Conservation (phyloP, 2,113 vertebrate species). For the Eptesicus fuscus region DNA sequence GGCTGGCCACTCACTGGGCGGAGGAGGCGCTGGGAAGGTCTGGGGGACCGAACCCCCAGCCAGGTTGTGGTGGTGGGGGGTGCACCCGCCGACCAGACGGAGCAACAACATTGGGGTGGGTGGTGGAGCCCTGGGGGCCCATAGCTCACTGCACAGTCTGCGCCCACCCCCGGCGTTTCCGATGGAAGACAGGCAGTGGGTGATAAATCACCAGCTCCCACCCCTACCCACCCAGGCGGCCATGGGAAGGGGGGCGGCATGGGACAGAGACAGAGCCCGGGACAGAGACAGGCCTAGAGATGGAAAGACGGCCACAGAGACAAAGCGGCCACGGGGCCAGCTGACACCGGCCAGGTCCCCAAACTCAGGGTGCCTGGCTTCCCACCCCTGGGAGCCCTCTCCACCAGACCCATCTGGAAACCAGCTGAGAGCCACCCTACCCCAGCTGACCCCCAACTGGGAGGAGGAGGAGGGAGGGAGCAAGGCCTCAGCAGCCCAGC, state of each 20-base stretch:
- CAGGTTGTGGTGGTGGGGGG: background rate
- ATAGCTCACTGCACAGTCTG: conserved; percentile 68
- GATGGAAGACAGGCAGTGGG: conserved; percentile 64
- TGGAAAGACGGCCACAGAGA: background rate
- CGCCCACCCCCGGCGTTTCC: conserved; percentile 68
- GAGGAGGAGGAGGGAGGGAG: background rate
- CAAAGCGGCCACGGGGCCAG: background rate
- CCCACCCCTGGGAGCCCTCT: background rate
- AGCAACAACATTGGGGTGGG: conserved; percentile 74
- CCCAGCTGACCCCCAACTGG: conserved; percentile 21
- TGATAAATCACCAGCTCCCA: conserved; percentile 67
- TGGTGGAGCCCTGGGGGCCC: conserved; percentile 64
- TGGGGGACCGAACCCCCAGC: background rate
- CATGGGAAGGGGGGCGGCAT: background rate
- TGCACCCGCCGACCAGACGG: conserved; percentile 54
- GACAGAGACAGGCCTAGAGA: background rate
- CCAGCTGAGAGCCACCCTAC: conserved; percentile 62
- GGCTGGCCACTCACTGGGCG: background rate
- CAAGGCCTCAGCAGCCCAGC: background rate
- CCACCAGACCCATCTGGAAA: conserved; percentile 64
- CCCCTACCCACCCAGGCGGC: conserved; percentile 33
- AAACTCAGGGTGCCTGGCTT: background rate
- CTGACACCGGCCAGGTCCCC: background rate
- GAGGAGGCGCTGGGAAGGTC: conserved; percentile 21
- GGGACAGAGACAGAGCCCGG: conserved; percentile 34